Conservation (phyloP, 2,888 invertebrate genomes). For the Cataglyphis cursor region DNA sequence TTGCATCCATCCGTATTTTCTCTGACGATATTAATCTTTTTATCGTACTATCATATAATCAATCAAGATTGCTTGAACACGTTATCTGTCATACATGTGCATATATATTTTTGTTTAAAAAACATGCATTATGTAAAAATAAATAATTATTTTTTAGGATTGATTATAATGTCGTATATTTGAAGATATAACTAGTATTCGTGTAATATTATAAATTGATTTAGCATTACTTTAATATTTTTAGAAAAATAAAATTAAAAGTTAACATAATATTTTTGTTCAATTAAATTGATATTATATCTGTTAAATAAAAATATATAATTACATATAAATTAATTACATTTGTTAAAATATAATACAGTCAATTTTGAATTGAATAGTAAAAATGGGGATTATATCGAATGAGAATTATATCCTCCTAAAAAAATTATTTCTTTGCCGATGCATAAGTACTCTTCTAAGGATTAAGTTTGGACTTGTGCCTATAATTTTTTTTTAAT, state of each 20-base stretch:
- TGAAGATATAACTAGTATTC: not conserved
- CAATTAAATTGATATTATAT: not conserved
- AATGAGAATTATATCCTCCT: not conserved
- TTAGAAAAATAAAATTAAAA: not conserved
- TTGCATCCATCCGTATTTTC: conserved; percentile 34
- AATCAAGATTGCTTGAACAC: not conserved
- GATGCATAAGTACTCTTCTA: too few relatives aligned
- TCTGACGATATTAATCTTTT: conserved; percentile 4
- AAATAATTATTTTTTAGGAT: not conserved
- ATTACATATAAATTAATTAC: not conserved
- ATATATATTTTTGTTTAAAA: not conserved
- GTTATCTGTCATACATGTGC: not conserved
- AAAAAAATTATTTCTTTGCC: not conserved
- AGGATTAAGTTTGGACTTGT: not conserved
- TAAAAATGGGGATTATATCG: not conserved
- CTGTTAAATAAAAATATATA: not conserved
- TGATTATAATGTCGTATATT: not conserved
- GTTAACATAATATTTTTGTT: too few relatives aligned
- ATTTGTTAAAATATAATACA: not conserved
- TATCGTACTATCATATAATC: not conserved
- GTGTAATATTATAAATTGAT: not conserved
- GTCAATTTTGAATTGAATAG: not conserved
- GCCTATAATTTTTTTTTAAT: conserved; percentile 5
- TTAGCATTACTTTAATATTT: not conserved
- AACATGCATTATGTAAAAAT: not conserved